Evolutionary conservation across 1,140 invertebrate species (phyloP).

Genomic region (Caerostris extrusa): DNA sequence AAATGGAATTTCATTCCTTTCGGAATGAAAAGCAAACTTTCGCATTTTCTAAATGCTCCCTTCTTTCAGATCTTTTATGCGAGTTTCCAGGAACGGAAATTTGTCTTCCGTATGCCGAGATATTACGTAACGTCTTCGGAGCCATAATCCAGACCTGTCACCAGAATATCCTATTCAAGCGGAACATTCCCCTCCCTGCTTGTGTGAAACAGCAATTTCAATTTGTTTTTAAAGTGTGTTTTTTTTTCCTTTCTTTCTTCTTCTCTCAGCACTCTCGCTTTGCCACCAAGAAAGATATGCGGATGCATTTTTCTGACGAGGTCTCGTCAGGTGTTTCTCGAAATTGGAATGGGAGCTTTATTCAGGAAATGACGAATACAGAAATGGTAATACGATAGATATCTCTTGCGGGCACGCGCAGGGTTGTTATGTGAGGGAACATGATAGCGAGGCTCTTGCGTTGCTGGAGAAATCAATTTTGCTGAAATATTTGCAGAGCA

Average conservation of each 20-base stretch:
- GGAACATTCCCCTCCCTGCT: conserved; percentile 25
- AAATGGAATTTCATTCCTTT: too few relatives aligned
- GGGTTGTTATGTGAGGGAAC: not conserved
- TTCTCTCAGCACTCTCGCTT: not conserved
- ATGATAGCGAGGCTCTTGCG: not conserved
- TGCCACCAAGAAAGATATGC: conserved; percentile 1
- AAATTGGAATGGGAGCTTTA: conserved; percentile 32
- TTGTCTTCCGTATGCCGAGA: conserved; percentile 66
- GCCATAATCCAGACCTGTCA: conserved; percentile 66
- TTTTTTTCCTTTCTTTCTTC: not conserved
- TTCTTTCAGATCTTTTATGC: conserved; percentile 59
- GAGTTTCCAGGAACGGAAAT: conserved; percentile 53
- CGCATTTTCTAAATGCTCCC: conserved; percentile 22
- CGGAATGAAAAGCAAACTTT: not conserved
- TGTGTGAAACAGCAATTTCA: conserved; percentile 68
- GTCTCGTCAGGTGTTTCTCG: conserved; percentile 32
- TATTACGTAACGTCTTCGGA: conserved; percentile 58
- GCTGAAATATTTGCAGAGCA: too few relatives aligned
- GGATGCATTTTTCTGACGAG: conserved; percentile 35
- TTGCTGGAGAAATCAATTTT: too few relatives aligned
- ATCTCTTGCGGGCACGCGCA: not conserved
- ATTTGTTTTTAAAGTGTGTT: conserved; percentile 69
- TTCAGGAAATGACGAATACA: conserved; percentile 38
- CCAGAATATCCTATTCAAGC: conserved; percentile 65
- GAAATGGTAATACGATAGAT: conserved; percentile 20